These are phyloP conservation scores for Caenorhabditis drosophilae DNA, from an alignment of 2,888 invertebrate genomes.

Conservation along the genomic window DNA sequence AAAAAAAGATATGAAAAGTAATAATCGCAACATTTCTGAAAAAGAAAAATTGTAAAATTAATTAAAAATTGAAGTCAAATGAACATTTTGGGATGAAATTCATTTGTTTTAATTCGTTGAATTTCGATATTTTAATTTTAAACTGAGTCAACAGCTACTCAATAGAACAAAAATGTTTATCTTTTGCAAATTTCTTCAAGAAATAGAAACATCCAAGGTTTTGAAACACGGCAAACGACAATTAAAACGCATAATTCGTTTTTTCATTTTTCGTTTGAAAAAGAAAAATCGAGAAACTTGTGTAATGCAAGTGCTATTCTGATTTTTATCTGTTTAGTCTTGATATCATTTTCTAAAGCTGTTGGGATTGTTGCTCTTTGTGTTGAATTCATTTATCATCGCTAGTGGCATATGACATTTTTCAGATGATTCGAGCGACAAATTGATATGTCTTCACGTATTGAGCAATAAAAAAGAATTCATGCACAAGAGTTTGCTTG, in stretches of 20 bases:
- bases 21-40: too few relatives aligned
- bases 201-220: too few relatives aligned
- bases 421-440: neutral
- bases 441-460: neutral
- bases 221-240: slow-evolving; percentile 7
- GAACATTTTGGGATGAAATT: too few relatives aligned
- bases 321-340: neutral
- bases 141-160: too few relatives aligned
- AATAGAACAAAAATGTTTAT: too few relatives aligned
- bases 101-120: too few relatives aligned
- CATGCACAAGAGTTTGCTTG: too few relatives aligned
- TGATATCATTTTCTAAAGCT: neutral
- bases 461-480: neutral
- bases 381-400: neutral
- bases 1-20: too few relatives aligned
- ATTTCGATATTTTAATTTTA: too few relatives aligned
- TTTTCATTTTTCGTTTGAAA: neutral
- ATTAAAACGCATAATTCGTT: neutral
- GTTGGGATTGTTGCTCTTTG: neutral
- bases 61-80: too few relatives aligned
- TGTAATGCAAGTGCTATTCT: slow-evolving; percentile 38
- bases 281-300: slow-evolving; percentile 6
- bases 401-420: neutral
- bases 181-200: too few relatives aligned
- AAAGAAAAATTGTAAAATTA: too few relatives aligned